Base-by-base conservation (phyloP, 2,797 vertebrate genomes). In the Aeoliscus strigatus region DNA sequence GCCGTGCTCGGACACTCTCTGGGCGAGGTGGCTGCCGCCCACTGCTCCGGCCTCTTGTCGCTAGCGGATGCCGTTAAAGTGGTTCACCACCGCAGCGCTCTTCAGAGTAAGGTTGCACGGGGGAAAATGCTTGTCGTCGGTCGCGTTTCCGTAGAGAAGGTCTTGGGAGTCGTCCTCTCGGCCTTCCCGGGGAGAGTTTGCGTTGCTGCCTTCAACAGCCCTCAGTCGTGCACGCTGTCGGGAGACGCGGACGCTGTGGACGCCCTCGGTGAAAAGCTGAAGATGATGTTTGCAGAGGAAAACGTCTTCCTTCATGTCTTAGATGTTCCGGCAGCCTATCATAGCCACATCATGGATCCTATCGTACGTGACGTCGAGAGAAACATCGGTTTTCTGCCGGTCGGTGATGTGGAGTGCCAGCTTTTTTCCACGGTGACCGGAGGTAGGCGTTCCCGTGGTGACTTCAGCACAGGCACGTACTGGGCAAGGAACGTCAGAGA, bases 111-210 rank as follows among this genome's bases (percentile, higher is more conserved):
- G 46, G 88, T 89, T n/a, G 66, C 64, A 2, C 75, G 84, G 0
- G 91, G 93, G n/a, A 92, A 82, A 61, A 94, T 94, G 92, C 60
- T 94, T 43, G 84, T 91, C n/a, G 77, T 92, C 18, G 79, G 92
- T 33, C 93, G 93, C 57, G 63, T 91, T 44, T 59, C 81, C 1
- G 66, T 91, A 6, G 58, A 80, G 53, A 74, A 90, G 10, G 69
- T 93, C 12, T 39, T 82, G 27, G 58, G 79, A 14, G 6, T 21
- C n/a, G 6, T 21, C n/a, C 64, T 92, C 21, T 44, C 41, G 3
- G 42, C 21, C 7, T 88, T 88, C 61, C 70, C 70, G 0, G 86
- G 80, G 12, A 85, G 73, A 37, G 72, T 91, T 45, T 86, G 86
- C 42, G 64, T 92, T 13, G 92, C 91, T 27, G 90, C 89, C 1